Evolutionary conservation across 2,797 vertebrate genomes (phyloP).

Genomic region (Gila robusta): DNA sequence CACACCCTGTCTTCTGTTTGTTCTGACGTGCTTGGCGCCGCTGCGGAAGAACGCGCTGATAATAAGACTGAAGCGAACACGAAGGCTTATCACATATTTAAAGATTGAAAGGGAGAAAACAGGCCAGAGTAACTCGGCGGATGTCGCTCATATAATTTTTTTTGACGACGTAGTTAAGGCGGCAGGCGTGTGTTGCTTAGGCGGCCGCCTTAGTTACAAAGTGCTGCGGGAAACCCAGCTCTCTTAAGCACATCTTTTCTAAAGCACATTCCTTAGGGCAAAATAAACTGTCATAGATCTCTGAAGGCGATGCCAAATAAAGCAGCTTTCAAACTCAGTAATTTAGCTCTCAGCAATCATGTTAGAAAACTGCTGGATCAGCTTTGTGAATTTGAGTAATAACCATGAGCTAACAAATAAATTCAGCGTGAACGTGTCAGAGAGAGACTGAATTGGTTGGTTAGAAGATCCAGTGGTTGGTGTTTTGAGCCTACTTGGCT

Average conservation of each 20-base stretch:
- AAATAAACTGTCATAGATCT: background rate
- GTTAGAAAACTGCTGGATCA: background rate
- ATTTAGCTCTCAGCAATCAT: slow-evolving; percentile 1
- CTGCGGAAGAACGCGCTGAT: too few species aligned
- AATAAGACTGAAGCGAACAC: too few species aligned
- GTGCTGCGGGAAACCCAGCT: too few species aligned
- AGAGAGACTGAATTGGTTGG: background rate
- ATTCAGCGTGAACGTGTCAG: background rate
- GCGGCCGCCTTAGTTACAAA: too few species aligned
- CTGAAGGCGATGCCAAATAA: background rate
- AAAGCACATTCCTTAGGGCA: background rate
- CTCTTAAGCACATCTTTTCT: background rate
- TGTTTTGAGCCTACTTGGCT: background rate
- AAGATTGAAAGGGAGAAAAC: too few species aligned
- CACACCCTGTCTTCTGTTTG: too few species aligned
- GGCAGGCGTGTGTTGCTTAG: too few species aligned
- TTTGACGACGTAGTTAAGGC: too few species aligned
- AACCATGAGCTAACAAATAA: slow-evolving; percentile 10
- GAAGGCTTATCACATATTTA: too few species aligned
- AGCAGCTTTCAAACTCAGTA: background rate
- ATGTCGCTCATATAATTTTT: too few species aligned
- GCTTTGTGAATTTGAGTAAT: background rate
- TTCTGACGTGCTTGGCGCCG: too few species aligned
- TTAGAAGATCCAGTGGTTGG: background rate
- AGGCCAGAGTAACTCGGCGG: too few species aligned